Conservation (phyloP, 2,113 vertebrate species). For the Bagarius yarrelli region DNA sequence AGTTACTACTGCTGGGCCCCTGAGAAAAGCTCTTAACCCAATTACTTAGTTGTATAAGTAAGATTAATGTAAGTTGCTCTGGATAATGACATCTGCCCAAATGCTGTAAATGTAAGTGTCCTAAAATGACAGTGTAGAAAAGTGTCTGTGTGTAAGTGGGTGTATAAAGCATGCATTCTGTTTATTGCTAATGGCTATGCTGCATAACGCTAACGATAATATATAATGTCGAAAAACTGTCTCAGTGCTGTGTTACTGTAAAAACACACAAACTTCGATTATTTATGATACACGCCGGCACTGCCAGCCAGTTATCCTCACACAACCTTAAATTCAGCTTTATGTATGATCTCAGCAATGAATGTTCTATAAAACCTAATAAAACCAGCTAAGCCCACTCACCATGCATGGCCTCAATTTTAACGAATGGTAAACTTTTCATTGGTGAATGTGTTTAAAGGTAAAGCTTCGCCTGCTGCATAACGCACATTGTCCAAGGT, state of each 20-base stretch:
- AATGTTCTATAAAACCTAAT: neutral
- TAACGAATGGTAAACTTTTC: neutral
- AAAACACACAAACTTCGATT: neutral
- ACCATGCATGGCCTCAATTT: neutral
- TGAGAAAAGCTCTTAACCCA: too few species aligned
- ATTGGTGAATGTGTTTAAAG: neutral
- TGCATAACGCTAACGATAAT: neutral
- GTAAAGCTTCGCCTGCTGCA: neutral
- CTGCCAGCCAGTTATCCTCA: neutral
- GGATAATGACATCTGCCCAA: too few species aligned
- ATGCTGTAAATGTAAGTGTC: slow-evolving; percentile 20
- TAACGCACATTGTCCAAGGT: too few species aligned
- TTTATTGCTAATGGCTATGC: slow-evolving; percentile 18
- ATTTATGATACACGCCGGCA: neutral
- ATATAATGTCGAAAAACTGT: neutral
- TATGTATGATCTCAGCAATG: neutral
- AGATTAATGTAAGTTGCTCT: too few species aligned
- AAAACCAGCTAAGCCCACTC: neutral
- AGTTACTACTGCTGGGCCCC: too few species aligned
- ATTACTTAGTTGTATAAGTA: too few species aligned
- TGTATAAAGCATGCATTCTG: neutral
- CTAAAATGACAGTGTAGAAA: slow-evolving; percentile 16
- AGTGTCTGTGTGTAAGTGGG: slow-evolving; percentile 3
- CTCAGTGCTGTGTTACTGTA: neutral
- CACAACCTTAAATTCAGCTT: neutral